Evolutionary conservation across 2,888 invertebrate species (phyloP), one percentile per base, ranked within the genome.

Genomic region (Agrotis segetum): DNA sequence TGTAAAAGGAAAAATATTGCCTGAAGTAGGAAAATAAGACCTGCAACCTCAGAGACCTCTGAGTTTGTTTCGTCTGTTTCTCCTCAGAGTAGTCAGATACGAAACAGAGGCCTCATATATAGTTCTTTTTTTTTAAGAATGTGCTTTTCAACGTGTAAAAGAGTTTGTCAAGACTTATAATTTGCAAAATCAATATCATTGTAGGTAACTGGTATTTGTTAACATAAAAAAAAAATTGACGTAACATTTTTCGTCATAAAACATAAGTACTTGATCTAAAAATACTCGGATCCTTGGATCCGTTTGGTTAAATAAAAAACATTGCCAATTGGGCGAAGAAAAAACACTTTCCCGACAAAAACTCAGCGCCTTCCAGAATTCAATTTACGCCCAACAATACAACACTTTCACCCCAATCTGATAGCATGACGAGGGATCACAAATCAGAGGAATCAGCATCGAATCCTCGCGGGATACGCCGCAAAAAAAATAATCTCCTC

Each of bases 401-500:
- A 89, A 89, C 85, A 88, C 87, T 89, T 88, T 73, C 83, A 81
- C 85, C 87, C 85, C 82, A 86, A 85, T 86, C 87, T 85, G 88
- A 89, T 90, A 88, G 91, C 90, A 92, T 92, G 93, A 93, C 89
- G 90, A 91, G 87, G 90, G 89, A 88, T 89, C 91, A 91, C 92
- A 93, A 94, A 94, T 93, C 92, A 91, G 88, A 86, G 85, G 85
- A 90, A 90, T 90, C 89, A 88, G 87, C 88, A 88, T 80, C 80
- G 81, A 87, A 85, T 69, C 85, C 90, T 87, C 89, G 84, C 85
- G 90, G 87, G 91, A 89, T 87, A 79, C 82, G 86, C 83, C 84
- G 68, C 79, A 85, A 91, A 92, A 93, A 40, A 95, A 94, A 93
- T 90, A 93, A 94, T 94, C 93, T 91, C 88, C 77, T 87, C 89